phyloP scores from a whole-genome alignment of 2,113 vertebrate species.

The Chinchilla lanigera region DNA sequence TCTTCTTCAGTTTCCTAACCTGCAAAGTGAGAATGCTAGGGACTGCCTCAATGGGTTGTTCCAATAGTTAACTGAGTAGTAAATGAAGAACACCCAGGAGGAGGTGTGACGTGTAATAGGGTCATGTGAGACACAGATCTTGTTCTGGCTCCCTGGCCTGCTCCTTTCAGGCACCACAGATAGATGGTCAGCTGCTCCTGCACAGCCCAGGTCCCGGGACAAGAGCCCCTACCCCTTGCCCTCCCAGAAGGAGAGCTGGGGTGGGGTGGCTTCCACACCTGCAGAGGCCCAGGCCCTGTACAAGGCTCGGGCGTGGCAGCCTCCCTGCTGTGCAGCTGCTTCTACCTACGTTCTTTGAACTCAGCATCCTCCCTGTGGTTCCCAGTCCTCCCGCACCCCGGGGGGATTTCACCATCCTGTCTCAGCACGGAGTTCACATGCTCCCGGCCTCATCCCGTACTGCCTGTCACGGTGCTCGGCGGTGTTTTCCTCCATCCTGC shows the following conservation, averaged over 20 bases:
- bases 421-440: accelerated
- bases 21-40: not conserved
- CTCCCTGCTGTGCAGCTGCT: too few relatives aligned
- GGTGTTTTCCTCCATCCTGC: accelerated
- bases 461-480: not conserved
- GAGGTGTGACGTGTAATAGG: accelerated
- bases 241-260: not conserved
- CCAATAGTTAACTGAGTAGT: not conserved
- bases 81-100: accelerated
- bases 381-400: accelerated
- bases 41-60: accelerated
- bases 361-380: accelerated
- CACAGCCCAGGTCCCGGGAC: not conserved
- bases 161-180: not conserved
- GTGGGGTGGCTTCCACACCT: not conserved
- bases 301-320: not conserved
- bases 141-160: too few relatives aligned
- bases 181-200: too few relatives aligned
- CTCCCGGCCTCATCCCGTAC: not conserved
- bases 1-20: not conserved
- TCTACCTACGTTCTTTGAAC: accelerated
- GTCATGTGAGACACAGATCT: accelerated
- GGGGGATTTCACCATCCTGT: accelerated
- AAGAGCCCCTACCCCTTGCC: not conserved
- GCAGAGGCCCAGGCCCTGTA: not conserved